Conservation (phyloP, 2,113 vertebrate genomes). For the Heterochromis multidens region DNA sequence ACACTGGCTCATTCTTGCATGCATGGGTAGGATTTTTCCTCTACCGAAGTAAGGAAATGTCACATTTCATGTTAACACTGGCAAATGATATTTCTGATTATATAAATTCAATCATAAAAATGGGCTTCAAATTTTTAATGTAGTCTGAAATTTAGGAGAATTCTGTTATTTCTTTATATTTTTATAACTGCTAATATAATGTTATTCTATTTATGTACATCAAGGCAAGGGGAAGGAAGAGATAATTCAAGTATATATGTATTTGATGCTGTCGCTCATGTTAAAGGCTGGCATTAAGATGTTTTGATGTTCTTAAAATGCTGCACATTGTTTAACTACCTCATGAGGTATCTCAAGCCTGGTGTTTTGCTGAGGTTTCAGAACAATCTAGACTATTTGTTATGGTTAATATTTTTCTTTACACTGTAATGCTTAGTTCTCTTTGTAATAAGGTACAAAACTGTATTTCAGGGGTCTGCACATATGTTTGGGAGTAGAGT, state of each 20-base stretch:
- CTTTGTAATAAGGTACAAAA: neutral
- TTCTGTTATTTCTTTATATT: neutral
- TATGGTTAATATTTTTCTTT: neutral
- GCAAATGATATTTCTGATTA: neutral
- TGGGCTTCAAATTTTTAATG: neutral
- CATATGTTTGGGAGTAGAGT: neutral
- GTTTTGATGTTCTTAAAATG: neutral
- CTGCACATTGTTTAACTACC: neutral
- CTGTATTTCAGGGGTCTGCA: neutral
- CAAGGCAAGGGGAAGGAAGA: neutral
- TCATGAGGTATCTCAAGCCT: neutral
- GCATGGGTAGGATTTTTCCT: neutral
- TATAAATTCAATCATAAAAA: neutral
- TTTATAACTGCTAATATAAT: neutral
- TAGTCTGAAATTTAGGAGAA: neutral
- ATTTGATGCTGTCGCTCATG: neutral
- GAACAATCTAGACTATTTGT: neutral
- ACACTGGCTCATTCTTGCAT: neutral
- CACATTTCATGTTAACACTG: neutral
- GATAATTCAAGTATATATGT: neutral
- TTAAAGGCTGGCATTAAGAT: neutral
- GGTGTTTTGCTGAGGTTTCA: neutral
- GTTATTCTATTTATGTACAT: neutral
- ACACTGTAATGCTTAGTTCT: neutral
- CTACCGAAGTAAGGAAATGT: neutral